These are phyloP conservation scores for Eira barbara DNA, from an alignment of 2,113 vertebrate species.

Conservation along the genomic window DNA sequence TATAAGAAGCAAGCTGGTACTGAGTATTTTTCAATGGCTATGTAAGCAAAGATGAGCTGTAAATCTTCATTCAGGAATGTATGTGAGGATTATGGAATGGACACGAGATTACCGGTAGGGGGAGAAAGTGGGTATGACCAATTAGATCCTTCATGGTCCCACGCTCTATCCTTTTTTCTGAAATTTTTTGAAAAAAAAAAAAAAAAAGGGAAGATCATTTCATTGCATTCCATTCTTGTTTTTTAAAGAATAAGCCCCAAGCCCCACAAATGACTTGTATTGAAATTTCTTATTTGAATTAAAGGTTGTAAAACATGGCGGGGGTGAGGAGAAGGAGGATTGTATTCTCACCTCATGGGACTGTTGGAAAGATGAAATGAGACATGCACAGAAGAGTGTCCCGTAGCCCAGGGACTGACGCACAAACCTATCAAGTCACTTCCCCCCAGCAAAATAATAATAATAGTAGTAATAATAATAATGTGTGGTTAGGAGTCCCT, in stretches of 20 bases:
- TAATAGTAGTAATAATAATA: neutral
- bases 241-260: slow-evolving; percentile 54
- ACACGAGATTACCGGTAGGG: slow-evolving; percentile 35
- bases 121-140: slow-evolving; percentile 62
- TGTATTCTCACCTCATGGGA: neutral
- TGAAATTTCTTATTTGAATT: slow-evolving; percentile 79
- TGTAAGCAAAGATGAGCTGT: slow-evolving; percentile 64
- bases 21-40: slow-evolving; percentile 61
- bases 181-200: slow-evolving; percentile 63
- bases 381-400: too few species aligned
- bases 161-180: slow-evolving; percentile 69
- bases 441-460: neutral
- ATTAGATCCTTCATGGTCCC: slow-evolving; percentile 61
- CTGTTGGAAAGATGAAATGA: neutral
- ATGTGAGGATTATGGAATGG: slow-evolving; percentile 55
- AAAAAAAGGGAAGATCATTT: slow-evolving; percentile 75
- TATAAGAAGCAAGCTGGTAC: slow-evolving; percentile 53
- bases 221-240: slow-evolving; percentile 64
- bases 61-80: slow-evolving; percentile 71
- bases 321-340: neutral
- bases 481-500: neutral
- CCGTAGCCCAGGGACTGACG: neutral
- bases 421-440: neutral
- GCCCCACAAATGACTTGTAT: slow-evolving; percentile 77
- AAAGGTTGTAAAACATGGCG: slow-evolving; percentile 80